These are phyloP conservation scores for Drosophila borborema DNA, from an alignment of 2,888 invertebrate species.

Conservation along the genomic window DNA sequence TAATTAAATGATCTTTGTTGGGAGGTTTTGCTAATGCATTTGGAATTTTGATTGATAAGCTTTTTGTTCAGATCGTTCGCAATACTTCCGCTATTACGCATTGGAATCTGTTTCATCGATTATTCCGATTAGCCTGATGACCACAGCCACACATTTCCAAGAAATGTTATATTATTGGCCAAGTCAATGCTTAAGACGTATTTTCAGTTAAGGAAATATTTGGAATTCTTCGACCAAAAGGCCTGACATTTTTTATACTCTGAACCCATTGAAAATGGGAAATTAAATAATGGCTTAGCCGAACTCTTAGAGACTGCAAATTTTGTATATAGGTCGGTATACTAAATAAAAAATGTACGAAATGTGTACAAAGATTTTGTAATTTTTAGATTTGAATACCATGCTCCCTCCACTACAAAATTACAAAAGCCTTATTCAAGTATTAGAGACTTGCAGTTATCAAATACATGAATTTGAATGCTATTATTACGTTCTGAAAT, in stretches of 20 bases:
- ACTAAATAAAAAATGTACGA: too few relatives aligned
- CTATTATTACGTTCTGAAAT: too few relatives aligned
- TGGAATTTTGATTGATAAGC: slow-evolving; percentile 35
- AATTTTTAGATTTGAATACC: too few relatives aligned
- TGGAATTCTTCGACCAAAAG: background rate
- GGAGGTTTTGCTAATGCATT: slow-evolving; percentile 26
- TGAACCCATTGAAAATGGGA: too few relatives aligned
- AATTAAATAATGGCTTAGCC: too few relatives aligned
- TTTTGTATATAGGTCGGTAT: too few relatives aligned
- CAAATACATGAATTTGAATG: too few relatives aligned
- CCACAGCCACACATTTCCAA: slow-evolving; percentile 51
- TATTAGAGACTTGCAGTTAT: too few relatives aligned
- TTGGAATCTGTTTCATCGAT: slow-evolving; percentile 33
- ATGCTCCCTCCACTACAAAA: too few relatives aligned
- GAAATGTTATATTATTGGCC: slow-evolving; percentile 35
- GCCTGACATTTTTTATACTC: background rate
- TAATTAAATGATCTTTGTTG: background rate
- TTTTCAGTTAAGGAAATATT: slow-evolving; percentile 14
- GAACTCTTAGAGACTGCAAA: too few relatives aligned
- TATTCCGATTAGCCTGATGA: slow-evolving; percentile 48
- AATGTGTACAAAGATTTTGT: too few relatives aligned
- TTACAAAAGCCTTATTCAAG: too few relatives aligned
- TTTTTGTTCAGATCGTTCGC: background rate
- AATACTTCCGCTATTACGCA: slow-evolving; percentile 54
- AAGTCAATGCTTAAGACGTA: slow-evolving; percentile 14